Evolutionary conservation across 2,888 invertebrate species (phyloP).

Genomic region (Ormyrus rosae): DNA sequence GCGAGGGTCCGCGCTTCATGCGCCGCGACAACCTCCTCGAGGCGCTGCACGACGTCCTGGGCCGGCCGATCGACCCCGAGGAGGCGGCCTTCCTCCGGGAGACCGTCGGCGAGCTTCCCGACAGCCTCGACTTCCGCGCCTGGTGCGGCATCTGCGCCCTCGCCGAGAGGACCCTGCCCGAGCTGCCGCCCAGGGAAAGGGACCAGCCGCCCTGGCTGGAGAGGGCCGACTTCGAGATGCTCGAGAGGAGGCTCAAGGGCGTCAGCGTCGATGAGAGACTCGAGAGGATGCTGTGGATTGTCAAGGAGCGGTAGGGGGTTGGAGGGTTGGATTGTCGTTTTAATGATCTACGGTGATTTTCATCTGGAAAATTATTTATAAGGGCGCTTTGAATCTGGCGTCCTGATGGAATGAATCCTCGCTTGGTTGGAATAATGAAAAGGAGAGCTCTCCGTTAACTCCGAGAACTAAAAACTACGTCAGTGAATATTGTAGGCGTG

Average conservation of each 20-base stretch:
- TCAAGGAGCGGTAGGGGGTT: not conserved
- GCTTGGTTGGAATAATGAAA: no score
- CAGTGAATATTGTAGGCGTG: no score
- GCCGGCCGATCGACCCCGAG: conserved; percentile 78
- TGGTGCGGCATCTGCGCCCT: conserved; percentile 89
- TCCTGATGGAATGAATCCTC: no score
- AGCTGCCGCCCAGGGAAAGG: conserved; percentile 78
- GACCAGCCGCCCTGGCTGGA: conserved; percentile 80
- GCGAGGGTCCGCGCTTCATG: conserved; percentile 63
- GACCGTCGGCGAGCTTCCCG: conserved; percentile 75
- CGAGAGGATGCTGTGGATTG: conserved; percentile 53
- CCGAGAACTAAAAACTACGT: no score
- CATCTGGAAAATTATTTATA: no score
- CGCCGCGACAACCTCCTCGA: conserved; percentile 63
- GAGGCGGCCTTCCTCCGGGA: conserved; percentile 77
- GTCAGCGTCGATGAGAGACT: conserved; percentile 61
- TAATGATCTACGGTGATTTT: no score
- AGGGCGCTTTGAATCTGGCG: no score
- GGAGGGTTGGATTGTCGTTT: not conserved
- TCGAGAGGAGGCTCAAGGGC: conserved; percentile 66
- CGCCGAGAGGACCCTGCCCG: conserved; percentile 84
- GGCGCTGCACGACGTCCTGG: conserved; percentile 80
- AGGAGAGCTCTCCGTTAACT: no score
- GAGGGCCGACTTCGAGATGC: conserved; percentile 67
- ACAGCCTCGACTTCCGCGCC: conserved; percentile 81